Conservation (phyloP, 2,888 invertebrate species). For the Trichacis sp. region DNA sequence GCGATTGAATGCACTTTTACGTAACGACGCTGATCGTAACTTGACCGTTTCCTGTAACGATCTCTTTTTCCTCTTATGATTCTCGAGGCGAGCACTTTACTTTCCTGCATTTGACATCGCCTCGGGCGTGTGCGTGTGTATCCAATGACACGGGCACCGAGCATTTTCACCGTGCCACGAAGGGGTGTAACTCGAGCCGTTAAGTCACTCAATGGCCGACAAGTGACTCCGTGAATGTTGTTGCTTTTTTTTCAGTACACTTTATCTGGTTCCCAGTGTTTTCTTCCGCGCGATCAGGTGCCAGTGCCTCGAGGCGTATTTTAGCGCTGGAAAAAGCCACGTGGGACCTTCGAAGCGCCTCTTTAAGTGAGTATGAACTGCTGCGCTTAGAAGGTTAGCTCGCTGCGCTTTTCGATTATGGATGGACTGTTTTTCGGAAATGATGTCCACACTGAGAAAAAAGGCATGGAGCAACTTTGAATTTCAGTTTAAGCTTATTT, state of each 20-base stretch:
- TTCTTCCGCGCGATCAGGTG: not conserved
- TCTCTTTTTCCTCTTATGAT: conserved; percentile 8
- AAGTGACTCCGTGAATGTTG: not conserved
- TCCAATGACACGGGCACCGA: conserved; percentile 9
- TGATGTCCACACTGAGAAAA: too few species aligned
- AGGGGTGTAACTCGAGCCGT: conserved; percentile 12
- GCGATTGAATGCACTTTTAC: not conserved
- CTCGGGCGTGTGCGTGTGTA: not conserved
- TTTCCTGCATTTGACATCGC: conserved; percentile 13
- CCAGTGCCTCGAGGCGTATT: not conserved
- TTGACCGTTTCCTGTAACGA: conserved; percentile 14
- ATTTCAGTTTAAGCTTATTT: too few species aligned
- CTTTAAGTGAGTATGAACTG: conserved; percentile 44
- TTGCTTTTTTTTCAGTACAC: not conserved
- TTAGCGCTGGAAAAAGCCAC: too few species aligned
- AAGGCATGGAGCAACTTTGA: too few species aligned
- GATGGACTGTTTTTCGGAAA: too few species aligned
- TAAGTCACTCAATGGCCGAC: conserved; percentile 4
- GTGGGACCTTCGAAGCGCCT: conserved; percentile 26
- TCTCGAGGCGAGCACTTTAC: conserved; percentile 4
- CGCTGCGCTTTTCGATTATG: conserved; percentile 31
- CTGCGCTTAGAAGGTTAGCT: too few species aligned
- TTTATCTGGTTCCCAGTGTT: not conserved
- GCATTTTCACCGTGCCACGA: conserved; percentile 10
- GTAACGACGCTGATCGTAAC: conserved; percentile 2